phyloP scores from a whole-genome alignment of 2,888 invertebrate species.

The Galerucella pusilla region DNA sequence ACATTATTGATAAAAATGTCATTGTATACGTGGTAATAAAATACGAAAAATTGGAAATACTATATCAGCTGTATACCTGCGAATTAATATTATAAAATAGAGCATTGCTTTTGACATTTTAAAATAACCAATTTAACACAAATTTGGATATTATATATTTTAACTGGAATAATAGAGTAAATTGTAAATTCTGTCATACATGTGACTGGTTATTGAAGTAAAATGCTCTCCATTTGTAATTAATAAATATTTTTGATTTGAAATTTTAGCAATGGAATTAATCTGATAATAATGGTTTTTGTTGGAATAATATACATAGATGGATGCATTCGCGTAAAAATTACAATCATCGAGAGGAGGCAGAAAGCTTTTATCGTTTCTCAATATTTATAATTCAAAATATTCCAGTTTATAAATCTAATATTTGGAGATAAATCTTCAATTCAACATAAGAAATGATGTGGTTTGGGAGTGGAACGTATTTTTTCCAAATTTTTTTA shows the following conservation, averaged over 20 bases:
- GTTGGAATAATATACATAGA: too few species aligned
- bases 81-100: neutral
- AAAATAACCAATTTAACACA: neutral
- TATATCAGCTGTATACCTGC: neutral
- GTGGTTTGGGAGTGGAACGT: too few species aligned
- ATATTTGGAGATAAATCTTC: too few species aligned
- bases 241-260: neutral
- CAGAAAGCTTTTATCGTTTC: too few species aligned
- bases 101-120: conserved; percentile 2
- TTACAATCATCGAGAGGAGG: too few species aligned
- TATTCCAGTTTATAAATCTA: too few species aligned
- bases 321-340: too few species aligned
- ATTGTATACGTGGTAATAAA: neutral
- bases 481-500: too few species aligned
- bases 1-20: neutral
- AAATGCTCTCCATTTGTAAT: neutral
- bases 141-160: neutral
- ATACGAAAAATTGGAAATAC: neutral
- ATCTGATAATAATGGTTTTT: too few species aligned
- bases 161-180: neutral
- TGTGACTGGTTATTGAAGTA: neutral
- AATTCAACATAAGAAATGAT: too few species aligned
- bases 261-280: neutral
- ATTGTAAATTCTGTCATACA: neutral
- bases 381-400: too few species aligned